Evolutionary conservation across 2,113 vertebrate genomes (phyloP).

Genomic region (Bubo scandiacus): DNA sequence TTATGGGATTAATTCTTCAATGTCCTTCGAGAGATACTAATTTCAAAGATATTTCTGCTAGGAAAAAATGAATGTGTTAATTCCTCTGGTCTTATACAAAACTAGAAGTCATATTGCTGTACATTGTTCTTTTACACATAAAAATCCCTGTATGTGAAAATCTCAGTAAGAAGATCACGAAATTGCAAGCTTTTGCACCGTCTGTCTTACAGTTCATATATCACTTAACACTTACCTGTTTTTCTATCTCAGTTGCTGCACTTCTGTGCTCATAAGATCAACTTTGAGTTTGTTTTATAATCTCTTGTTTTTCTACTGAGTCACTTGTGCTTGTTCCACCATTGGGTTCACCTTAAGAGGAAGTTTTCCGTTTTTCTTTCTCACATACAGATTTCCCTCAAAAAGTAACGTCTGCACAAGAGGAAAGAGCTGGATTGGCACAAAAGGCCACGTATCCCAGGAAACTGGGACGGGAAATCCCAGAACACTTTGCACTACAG

Average conservation of each 20-base stretch:
- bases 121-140: neutral
- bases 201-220: neutral
- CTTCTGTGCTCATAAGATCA: neutral
- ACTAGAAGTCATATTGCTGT: neutral
- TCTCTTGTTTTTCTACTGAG: conserved; percentile 14
- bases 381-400: neutral
- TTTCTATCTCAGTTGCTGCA: neutral
- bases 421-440: neutral
- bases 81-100: neutral
- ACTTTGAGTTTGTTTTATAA: neutral
- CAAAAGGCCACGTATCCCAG: neutral
- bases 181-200: neutral
- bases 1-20: neutral
- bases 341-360: neutral
- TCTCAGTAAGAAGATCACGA: neutral
- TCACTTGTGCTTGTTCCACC: neutral
- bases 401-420: neutral
- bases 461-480: neutral
- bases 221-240: neutral
- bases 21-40: neutral
- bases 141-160: neutral
- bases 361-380: neutral
- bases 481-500: neutral
- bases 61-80: neutral
- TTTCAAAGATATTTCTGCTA: neutral